Evolutionary conservation across 2,888 invertebrate species (phyloP), one percentile per base, ranked within the genome.

Genomic region (Chironomus riparius): DNA sequence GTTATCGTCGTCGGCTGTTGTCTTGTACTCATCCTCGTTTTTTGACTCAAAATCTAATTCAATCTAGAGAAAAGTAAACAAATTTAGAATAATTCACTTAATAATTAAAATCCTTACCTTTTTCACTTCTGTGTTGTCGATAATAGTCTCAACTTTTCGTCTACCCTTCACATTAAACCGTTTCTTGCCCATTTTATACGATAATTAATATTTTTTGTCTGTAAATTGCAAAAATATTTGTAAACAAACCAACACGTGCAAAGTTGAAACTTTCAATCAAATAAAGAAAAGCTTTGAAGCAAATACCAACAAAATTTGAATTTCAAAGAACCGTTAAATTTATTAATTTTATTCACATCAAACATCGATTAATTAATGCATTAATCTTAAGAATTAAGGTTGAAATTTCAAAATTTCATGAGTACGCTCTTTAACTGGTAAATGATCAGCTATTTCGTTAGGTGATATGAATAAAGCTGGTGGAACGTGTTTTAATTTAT

Each of bases 111-210:
- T 76, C 79, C 84, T 2, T 56, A 93, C 93, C 86, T 91, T 87
- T 80, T 90, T 88, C 0, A 89, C 87, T 78, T 86, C 82, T 0
- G 90, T 86, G 82, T 93, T 86, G 81, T 93, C 93, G 68, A 93
- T 88, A 78, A 88, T 86, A 4, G 91, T 90, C 79, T 89, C 86
- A 0, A 89, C 87, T 76, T 89, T 87, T 83, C 89, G 88, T 72
- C 94, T 87, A 2, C 92, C 90, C 82, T 90, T 92, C 80, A 90
- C 90, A 82, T 94, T 94, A 80, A 87, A 90, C 13, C 89, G 86
- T 82, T 89, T 89, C 82, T 89, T 92, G 7, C 89, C 90, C 92
- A 91, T 92, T 79, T 79, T n/a, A 18, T 24, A 1, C 4, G 5
- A 62, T 62, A 21, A 10, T 62, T 62, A 15, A 62, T 50, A 6